Base-by-base conservation (phyloP, 2,113 vertebrate genomes). In the Seriola dumerili region DNA sequence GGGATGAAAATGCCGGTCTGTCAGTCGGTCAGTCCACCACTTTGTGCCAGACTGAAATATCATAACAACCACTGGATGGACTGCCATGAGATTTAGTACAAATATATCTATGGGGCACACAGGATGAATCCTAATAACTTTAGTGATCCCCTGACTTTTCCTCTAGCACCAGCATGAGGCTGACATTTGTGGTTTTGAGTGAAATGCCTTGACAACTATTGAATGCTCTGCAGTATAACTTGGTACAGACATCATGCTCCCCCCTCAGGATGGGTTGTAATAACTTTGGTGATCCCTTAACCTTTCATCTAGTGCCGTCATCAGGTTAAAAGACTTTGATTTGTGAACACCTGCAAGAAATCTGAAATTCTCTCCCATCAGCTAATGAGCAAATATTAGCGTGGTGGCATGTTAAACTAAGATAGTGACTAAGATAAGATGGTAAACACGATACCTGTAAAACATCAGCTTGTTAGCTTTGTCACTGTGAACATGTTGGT, bases 181-280 rank as follows among this genome's bases (percentile, higher is more conserved):
- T 52, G 66, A 69, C 46, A 69, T 69, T 50, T 69, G 64, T 40
- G 23, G n/a, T 48, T 65, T 48, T 68, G 25, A 68, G 46, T 69
- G 66, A 69, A 69, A 52, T 34, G 66, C 34, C 46, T 50, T 69
- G 66, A 29, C 46, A 21, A 17, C 10, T 55, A 11, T 55, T 55
- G 29, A 68, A 9, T 11, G 23, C 29, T 21, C 46, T 19, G 66
- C 44, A 50, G 14, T 32, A 32, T 12, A 19, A 50, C 66, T 67
- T 68, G 29, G 8, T 7, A 68, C 25, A 21, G 44, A 68, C 44
- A 50, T 29, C 42, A 21, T 21, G 29, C 29, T 29, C 29, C 29
- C 14, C 64, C n/a, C 8, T 65, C 21, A 25, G 38, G 40, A 5
- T 46, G 23, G 4, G 16, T 19, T 66, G 23, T 17, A 34, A 29